Base-by-base conservation (phyloP, 1,140 invertebrate genomes). In the Dryas iulia region DNA sequence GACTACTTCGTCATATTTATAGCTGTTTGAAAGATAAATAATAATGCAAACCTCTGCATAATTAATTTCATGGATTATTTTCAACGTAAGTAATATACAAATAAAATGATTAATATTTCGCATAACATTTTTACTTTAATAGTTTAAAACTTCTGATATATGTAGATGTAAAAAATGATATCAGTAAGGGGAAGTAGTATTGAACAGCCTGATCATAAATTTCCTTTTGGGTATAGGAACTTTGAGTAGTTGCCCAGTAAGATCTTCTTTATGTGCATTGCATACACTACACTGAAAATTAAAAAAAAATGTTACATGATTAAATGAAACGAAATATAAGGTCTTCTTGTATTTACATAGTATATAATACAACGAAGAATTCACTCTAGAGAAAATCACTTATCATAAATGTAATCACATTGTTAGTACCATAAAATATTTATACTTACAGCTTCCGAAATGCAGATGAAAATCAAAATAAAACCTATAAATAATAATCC, bases 281-380 rank as follows among this genome's bases (percentile, higher is more conserved):
- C 82, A 86, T 47, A 72, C 66, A 8, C 66, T 73, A 72, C 86
- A 89, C 86, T 89, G 84, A 53, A 82, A 89, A 82, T 30, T 23
- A 14, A 21, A 14, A 52, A 5, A 59, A 8, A 35, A 10, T 59
- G 1, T 47, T n/a, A n/a, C n/a, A n/a, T n/a, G n/a, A n/a, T n/a
- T n/a, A n/a, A n/a, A n/a, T n/a, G n/a, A n/a, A n/a, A n/a, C n/a
- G n/a, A n/a, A n/a, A n/a, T n/a, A n/a, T n/a, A n/a, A n/a, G n/a
- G n/a, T n/a, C n/a, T n/a, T n/a, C n/a, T n/a, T n/a, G n/a, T n/a
- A n/a, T n/a, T n/a, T n/a, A n/a, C n/a, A n/a, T n/a, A n/a, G n/a
- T n/a, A n/a, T n/a, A n/a, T n/a, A n/a, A n/a, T n/a, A n/a, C n/a
- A n/a, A n/a, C n/a, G n/a, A n/a, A n/a, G n/a, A n/a, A n/a, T n/a